A percentile compares a stretch with the other conserved stretches of the same genome.
Conservation (phyloP, 2,888 invertebrate genomes). For the Agriopis aurantiaria region DNA sequence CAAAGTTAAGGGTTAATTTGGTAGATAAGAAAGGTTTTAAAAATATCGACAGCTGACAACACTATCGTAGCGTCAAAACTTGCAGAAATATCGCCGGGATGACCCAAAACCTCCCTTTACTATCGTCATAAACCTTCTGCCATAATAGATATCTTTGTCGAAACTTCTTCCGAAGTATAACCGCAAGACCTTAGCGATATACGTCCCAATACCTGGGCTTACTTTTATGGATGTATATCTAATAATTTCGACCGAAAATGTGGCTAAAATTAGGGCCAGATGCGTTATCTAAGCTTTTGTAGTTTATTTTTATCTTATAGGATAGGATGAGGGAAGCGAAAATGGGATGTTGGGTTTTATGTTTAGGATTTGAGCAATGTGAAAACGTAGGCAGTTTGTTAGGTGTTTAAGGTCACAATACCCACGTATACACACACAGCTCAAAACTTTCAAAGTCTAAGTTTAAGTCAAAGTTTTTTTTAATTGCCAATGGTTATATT, state of each 20-base stretch:
- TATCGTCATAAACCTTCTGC: constrained; percentile 57
- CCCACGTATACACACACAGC: too few relatives aligned
- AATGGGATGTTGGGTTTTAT: constrained; percentile 21
- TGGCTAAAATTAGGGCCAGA: constrained; percentile 40
- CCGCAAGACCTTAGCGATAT: constrained; percentile 41
- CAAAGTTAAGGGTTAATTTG: too few relatives aligned
- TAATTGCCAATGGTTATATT: too few relatives aligned
- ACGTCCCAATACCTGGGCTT: constrained; percentile 39
- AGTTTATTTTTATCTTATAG: constrained; percentile 43
- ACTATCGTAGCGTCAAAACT: constrained; percentile 46
- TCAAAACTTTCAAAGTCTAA: too few relatives aligned
- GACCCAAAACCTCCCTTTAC: constrained; percentile 62
- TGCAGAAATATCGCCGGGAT: constrained; percentile 50
- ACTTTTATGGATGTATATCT: constrained; percentile 45
- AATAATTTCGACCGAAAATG: constrained; percentile 42
- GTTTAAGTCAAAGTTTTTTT: too few relatives aligned
- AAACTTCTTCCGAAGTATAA: constrained; percentile 45
- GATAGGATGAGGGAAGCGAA: constrained; percentile 11
- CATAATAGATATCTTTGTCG: constrained; percentile 61
- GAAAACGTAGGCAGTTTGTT: not conserved
- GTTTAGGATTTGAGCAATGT: constrained; percentile 7
- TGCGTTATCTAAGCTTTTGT: constrained; percentile 36
- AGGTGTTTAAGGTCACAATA: too few relatives aligned
- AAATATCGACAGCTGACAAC: constrained; percentile 35
- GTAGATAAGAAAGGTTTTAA: not conserved